Evolutionary conservation across 2,888 invertebrate species (phyloP).

Genomic region (Psococerastis gibbosa): DNA sequence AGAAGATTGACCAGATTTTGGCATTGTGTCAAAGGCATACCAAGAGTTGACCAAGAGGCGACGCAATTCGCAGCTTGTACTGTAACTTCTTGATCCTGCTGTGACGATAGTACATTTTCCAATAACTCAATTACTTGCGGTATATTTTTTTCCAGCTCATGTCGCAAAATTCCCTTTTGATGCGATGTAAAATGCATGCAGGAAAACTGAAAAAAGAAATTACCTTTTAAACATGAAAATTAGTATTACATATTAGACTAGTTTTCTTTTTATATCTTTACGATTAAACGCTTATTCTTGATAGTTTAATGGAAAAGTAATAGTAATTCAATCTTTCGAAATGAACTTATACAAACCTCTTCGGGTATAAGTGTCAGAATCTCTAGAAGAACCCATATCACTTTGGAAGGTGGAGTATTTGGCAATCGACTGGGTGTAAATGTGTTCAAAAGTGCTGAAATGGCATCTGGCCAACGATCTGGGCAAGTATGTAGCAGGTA

Average conservation of each 20-base stretch:
- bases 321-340: not conserved
- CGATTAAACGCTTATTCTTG: too few species aligned
- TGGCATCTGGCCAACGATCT: slow-evolving; percentile 39
- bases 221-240: slow-evolving; percentile 2
- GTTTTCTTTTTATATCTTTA: slow-evolving; percentile 11
- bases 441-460: slow-evolving; percentile 51
- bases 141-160: slow-evolving; percentile 25
- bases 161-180: slow-evolving; percentile 25
- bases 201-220: slow-evolving; percentile 25
- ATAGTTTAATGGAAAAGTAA: slow-evolving; percentile 3
- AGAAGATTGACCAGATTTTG: slow-evolving; percentile 19
- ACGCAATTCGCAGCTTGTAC: slow-evolving; percentile 35
- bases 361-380: slow-evolving; percentile 73
- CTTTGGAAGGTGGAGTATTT: slow-evolving; percentile 37
- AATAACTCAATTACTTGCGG: slow-evolving; percentile 23
- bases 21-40: slow-evolving; percentile 20
- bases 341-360: slow-evolving; percentile 47
- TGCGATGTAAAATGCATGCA: slow-evolving; percentile 26
- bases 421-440: slow-evolving; percentile 34
- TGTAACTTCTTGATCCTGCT: slow-evolving; percentile 26
- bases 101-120: slow-evolving; percentile 20
- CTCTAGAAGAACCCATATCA: slow-evolving; percentile 52
- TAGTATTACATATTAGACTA: slow-evolving; percentile 10
- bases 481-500: slow-evolving; percentile 52
- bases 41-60: slow-evolving; percentile 42